Evolutionary conservation across 2,113 vertebrate species (phyloP).

Genomic region (Stictonetta naevosa): DNA sequence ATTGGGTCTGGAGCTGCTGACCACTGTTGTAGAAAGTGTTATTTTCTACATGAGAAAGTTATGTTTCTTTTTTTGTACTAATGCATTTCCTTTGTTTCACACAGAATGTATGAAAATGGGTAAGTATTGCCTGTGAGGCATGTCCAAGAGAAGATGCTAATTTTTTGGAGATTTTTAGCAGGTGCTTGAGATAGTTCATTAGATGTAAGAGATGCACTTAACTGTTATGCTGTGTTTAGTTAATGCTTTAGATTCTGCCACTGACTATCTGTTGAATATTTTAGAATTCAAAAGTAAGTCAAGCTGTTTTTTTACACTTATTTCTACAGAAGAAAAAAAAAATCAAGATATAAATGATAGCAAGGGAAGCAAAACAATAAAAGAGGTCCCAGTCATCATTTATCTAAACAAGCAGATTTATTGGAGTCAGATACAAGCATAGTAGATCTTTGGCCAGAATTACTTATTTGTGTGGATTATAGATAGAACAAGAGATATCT

Average conservation of each 20-base stretch:
- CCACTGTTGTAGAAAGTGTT: not conserved
- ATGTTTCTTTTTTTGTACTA: not conserved
- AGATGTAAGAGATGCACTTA: not conserved
- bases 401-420: not conserved
- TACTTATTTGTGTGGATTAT: fast-evolving
- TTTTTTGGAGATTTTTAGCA: not conserved
- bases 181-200: not conserved
- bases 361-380: not conserved
- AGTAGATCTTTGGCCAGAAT: not conserved
- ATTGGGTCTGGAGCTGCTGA: not conserved
- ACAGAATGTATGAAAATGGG: not conserved
- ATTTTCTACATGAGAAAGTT: not conserved
- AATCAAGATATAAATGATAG: not conserved
- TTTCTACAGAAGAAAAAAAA: not conserved
- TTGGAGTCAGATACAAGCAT: not conserved
- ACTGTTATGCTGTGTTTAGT: not conserved
- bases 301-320: not conserved
- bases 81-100: not conserved
- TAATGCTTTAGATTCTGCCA: not conserved
- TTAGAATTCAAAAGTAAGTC: not conserved
- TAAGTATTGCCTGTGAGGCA: not conserved
- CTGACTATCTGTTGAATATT: not conserved
- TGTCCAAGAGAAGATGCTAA: not conserved
- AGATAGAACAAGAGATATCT: not conserved
- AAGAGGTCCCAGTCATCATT: not conserved